These are phyloP conservation scores for Noctua pronuba DNA, from an alignment of 2,888 invertebrate genomes.

Conservation along the genomic window DNA sequence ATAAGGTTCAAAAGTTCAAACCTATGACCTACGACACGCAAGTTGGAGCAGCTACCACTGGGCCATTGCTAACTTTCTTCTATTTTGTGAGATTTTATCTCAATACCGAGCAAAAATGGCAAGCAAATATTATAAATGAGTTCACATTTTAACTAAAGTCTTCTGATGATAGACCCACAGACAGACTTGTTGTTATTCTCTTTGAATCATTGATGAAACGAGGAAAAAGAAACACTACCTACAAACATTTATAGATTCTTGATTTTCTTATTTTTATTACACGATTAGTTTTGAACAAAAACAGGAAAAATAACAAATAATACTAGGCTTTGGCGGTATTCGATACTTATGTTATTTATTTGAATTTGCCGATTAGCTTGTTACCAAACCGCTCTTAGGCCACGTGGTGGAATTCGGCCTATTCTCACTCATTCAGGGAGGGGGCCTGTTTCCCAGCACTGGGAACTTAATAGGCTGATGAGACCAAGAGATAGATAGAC, in stretches of 20 bases:
- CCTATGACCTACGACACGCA: no score
- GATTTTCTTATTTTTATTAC: conserved; percentile 37
- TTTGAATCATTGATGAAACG: conserved; percentile 8
- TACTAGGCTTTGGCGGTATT: not conserved
- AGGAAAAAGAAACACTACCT: conserved; percentile 12
- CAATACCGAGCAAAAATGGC: no score
- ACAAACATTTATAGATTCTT: conserved; percentile 11
- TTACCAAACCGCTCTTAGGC: not conserved
- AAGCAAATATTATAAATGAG: no score
- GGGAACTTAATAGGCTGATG: not conserved
- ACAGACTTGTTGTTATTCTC: not conserved
- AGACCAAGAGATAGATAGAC: not conserved
- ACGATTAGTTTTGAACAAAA: not conserved
- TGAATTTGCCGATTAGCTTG: conserved; percentile 6
- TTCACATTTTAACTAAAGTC: no score
- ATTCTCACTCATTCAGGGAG: not conserved
- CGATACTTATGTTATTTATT: not conserved
- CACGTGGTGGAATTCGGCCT: not conserved
- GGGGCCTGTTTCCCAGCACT: not conserved
- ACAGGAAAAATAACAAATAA: conserved; percentile 35
- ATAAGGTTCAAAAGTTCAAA: no score
- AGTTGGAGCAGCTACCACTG: no score
- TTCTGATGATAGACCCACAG: conserved; percentile 7
- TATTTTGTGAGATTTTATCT: no score
- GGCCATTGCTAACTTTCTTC: no score